Base-by-base conservation (phyloP, 2,888 invertebrate genomes). In the Glaucopsyche alexis region DNA sequence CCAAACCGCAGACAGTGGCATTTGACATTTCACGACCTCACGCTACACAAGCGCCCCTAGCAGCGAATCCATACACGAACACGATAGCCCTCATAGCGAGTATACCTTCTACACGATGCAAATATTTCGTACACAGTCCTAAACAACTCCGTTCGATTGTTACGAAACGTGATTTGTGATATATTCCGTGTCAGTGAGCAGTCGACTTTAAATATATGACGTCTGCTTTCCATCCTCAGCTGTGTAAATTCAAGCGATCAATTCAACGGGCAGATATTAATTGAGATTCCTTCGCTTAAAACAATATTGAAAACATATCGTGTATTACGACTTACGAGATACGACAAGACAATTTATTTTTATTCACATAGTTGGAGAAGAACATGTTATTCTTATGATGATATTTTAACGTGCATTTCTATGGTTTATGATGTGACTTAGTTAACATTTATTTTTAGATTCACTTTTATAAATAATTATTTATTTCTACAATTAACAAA, bases 171-270 rank as follows among this genome's bases (percentile, higher is more conserved):
- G 16, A 45, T 67, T 67, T 47, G 69, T 29, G 29, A 69, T 47
- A 49, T 49, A 49, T 49, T 49, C 19, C 29, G 60, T 69, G 19
- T 45, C 42, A 67, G 69, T 47, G 69, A 29, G 29, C 49, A 47
- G 47, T 69, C 69, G 49, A 11, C 69, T 69, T 69, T 49, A 75
- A 66, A 70, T 50, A 69, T 52, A 47, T 77, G 76, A 78, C 77
- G 75, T 77, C 71, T 71, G 67, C 66, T 52, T 72, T 76, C 73
- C 73, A 69, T 14, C 29, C 49, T 71, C 72, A 60, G 72, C 73
- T 75, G 75, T 64, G 75, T 74, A 72, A 74, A 76, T 72, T 72
- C 47, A 73, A 65, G 50, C 66, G 50, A 71, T 40, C 40, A 65
- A 72, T 72, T 72, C 40, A 45, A 64, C 14, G 29, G 67, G 42